Evolutionary conservation across 2,888 invertebrate species (phyloP).

Genomic region (Sialis fuliginosa): DNA sequence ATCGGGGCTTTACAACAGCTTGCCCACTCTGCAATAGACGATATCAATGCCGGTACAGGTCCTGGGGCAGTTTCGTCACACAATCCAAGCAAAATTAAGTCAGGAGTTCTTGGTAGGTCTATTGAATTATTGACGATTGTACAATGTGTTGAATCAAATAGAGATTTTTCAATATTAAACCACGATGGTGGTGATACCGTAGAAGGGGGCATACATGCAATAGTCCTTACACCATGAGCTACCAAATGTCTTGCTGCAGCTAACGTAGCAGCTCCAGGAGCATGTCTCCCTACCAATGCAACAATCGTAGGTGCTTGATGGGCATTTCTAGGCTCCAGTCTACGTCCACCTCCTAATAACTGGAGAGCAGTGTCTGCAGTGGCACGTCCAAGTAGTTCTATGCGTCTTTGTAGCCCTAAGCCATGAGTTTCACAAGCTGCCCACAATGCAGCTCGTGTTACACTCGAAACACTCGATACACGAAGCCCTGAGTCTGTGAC

Average conservation of each 20-base stretch:
- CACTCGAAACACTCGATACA: slow-evolving; percentile 55
- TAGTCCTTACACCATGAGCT: slow-evolving; percentile 60
- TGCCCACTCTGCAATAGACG: slow-evolving; percentile 45
- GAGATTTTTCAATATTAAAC: not conserved
- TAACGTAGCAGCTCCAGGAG: slow-evolving; percentile 46
- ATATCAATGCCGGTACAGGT: slow-evolving; percentile 22
- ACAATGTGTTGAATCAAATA: not conserved
- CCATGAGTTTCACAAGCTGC: slow-evolving; percentile 48
- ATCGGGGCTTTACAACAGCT: slow-evolving; percentile 52
- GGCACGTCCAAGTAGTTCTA: slow-evolving; percentile 67
- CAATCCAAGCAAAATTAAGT: slow-evolving; percentile 36
- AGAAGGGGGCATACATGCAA: slow-evolving; percentile 29
- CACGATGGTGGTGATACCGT: not conserved
- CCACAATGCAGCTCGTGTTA: slow-evolving; percentile 49
- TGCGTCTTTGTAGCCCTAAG: slow-evolving; percentile 42
- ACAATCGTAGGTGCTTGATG: slow-evolving; percentile 77
- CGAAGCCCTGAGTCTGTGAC: slow-evolving; percentile 67
- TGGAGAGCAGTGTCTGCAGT: slow-evolving; percentile 70
- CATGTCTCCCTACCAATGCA: slow-evolving; percentile 52
- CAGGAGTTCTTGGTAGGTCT: slow-evolving; percentile 29
- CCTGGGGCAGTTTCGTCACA: slow-evolving; percentile 25
- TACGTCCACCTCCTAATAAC: slow-evolving; percentile 66
- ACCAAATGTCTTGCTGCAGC: slow-evolving; percentile 64
- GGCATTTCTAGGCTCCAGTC: slow-evolving; percentile 69
- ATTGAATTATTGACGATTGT: slow-evolving; percentile 40